Conservation (phyloP, 2,888 invertebrate species). For the Nymphalis c-album region DNA sequence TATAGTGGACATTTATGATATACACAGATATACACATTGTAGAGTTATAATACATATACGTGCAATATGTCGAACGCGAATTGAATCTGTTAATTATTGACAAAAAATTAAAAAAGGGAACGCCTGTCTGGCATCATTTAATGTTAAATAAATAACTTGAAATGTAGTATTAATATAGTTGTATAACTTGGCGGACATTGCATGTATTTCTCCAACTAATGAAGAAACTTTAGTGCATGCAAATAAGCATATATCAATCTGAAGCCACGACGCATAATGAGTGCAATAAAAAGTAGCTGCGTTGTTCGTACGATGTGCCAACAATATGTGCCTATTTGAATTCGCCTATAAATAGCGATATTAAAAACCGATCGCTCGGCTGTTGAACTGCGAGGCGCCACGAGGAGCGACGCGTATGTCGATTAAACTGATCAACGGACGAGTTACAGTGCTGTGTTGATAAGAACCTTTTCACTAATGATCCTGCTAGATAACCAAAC, state of each 20-base stretch:
- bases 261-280: constrained; percentile 17
- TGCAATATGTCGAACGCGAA: no score
- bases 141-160: no score
- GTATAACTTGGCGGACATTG: not conserved
- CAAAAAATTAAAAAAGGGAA: no score
- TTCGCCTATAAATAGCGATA: constrained; percentile 62
- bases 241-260: constrained; percentile 6
- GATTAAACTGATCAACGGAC: constrained; percentile 13
- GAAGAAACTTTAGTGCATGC: not conserved
- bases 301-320: constrained; percentile 46
- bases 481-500: not conserved
- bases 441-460: constrained; percentile 1
- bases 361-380: constrained; percentile 58
- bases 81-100: no score
- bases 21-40: no score
- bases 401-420: constrained; percentile 22
- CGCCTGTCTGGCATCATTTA: no score
- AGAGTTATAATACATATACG: no score
- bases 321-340: constrained; percentile 52
- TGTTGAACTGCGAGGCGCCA: constrained; percentile 63
- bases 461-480: constrained; percentile 5
- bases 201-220: not conserved
- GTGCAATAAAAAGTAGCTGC: constrained; percentile 30
- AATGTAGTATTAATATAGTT: not conserved
- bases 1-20: no score